Percentiles rank a stretch among this genome's conserved stretches.
Conservation (phyloP, 2,113 vertebrate genomes). For the Scalopus aquaticus region DNA sequence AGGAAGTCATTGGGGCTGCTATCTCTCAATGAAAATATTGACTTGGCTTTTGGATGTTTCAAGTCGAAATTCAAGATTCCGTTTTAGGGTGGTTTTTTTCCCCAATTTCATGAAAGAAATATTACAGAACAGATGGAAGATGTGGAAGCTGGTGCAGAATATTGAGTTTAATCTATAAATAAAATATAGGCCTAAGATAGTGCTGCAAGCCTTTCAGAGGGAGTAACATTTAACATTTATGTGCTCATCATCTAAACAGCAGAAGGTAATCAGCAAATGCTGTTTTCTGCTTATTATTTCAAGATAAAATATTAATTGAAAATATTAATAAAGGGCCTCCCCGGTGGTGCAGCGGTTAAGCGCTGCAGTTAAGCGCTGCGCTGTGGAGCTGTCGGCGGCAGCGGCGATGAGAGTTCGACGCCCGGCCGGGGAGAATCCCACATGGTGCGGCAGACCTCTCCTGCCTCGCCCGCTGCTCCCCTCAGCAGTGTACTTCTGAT, state of each 20-base stretch:
- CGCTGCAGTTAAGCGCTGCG: no score
- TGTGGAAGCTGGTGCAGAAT: slow-evolving; percentile 47
- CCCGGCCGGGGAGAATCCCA: no score
- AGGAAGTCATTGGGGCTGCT: slow-evolving; percentile 9
- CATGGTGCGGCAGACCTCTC: no score
- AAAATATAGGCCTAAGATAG: slow-evolving; percentile 73
- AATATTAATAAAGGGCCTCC: slow-evolving; percentile 81
- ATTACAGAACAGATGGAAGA: slow-evolving; percentile 69
- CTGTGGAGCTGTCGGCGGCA: no score
- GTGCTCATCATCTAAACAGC: slow-evolving; percentile 63
- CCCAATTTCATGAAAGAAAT: slow-evolving; percentile 39
- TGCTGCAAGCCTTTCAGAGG: slow-evolving; percentile 64
- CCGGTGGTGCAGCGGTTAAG: no score
- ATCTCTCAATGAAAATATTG: slow-evolving; percentile 70
- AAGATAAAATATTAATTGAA: slow-evolving; percentile 80
- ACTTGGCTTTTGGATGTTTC: slow-evolving; percentile 49
- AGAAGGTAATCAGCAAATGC: slow-evolving; percentile 72
- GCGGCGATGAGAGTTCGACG: no score
- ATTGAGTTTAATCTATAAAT: slow-evolving; percentile 69
- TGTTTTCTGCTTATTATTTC: slow-evolving; percentile 75
- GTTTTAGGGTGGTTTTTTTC: slow-evolving; percentile 9
- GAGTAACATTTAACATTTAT: slow-evolving; percentile 69
- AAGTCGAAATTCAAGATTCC: slow-evolving; percentile 30
- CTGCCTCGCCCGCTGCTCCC: no score
- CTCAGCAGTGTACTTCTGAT: no score